Evolutionary conservation across 2,888 invertebrate species (phyloP).

Genomic region (Mycalesis mineus): DNA sequence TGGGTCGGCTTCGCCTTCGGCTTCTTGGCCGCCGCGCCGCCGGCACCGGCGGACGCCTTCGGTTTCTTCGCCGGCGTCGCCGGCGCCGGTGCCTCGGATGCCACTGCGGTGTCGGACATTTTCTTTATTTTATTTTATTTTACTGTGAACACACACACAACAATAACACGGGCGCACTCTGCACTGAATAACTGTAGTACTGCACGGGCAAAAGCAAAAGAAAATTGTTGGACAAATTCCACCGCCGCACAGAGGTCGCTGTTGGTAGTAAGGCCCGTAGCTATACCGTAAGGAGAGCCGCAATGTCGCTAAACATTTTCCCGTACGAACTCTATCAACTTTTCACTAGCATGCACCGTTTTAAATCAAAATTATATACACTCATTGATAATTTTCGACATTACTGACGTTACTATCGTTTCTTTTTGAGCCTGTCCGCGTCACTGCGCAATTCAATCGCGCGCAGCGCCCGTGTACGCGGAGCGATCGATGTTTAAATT

Average conservation of each 20-base stretch:
- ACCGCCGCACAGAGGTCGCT: slow-evolving; percentile 14
- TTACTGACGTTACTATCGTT: background rate
- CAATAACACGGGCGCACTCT: background rate
- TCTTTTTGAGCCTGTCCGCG: background rate
- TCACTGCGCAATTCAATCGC: background rate
- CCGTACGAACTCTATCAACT: slow-evolving; percentile 23
- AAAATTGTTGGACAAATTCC: too few relatives aligned
- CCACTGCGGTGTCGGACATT: slow-evolving; percentile 45
- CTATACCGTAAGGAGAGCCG: slow-evolving; percentile 26
- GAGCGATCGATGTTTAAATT: slow-evolving; percentile 10
- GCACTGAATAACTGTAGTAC: too few relatives aligned
- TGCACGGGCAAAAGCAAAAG: too few relatives aligned
- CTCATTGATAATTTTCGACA: slow-evolving; percentile 6
- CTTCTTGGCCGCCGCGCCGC: slow-evolving; percentile 25
- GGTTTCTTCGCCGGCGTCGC: slow-evolving; percentile 45
- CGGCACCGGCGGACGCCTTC: slow-evolving; percentile 33
- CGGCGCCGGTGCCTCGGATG: slow-evolving; percentile 42
- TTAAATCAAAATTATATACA: slow-evolving; percentile 15
- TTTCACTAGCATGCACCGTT: slow-evolving; percentile 24
- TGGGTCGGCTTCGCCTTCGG: slow-evolving; percentile 49
- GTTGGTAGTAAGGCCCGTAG: slow-evolving; percentile 3
- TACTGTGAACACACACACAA: background rate
- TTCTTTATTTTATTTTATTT: slow-evolving; percentile 3
- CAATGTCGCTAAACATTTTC: slow-evolving; percentile 27
- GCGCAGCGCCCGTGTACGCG: background rate